Evolutionary conservation across 2,113 vertebrate species (phyloP), one percentile per base, ranked within the genome.

Genomic region (Hippocampus barbouri): DNA sequence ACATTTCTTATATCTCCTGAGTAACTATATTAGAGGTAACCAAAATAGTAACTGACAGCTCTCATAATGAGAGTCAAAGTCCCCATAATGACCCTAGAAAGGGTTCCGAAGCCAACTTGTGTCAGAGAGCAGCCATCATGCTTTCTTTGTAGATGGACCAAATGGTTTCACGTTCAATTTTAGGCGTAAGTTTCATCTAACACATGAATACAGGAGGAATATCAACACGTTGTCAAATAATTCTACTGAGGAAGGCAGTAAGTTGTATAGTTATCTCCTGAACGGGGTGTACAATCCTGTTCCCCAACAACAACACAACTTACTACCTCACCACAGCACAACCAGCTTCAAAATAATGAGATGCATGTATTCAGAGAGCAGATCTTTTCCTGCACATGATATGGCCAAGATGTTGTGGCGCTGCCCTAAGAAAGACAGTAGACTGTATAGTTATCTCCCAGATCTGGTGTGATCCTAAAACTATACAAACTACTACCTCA

Each of bases 401-500:
- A 70, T 47, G 60, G 72, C 61, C 27, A 14, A 74, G 91, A 71
- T 67, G 91, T 38, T 77, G 69, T 85, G 79, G 88, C 85, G 81
- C 74, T 85, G 86, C 93, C 91, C 92, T 94, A 91, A 89, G 96
- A 96, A 97, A 97, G 96, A 96, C 96, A 97, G 96, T 97, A 97
- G 95, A 94, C 94, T 97, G 95, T 96, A 97, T 97, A 97, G 96
- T 97, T 97, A 97, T 96, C 96, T 96, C 96, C 95, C 91, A 96
- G 94, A 97, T 95, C 95, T 94, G 95, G 94, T 97, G 92, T 96
- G 94, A 96, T 96, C 95, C 94, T 95, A 96, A 95, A 97, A 97
- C 95, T 97, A 97, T 96, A 97, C 95, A 97, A 97, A 95, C 95
- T 97, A 97, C 96, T 97, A 97, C 96, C 96, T 97, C 96, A 97